Percentiles rank a stretch among this genome's conserved stretches.
Conservation (phyloP, 2,888 invertebrate species). For the Boloria euphrosyne region DNA sequence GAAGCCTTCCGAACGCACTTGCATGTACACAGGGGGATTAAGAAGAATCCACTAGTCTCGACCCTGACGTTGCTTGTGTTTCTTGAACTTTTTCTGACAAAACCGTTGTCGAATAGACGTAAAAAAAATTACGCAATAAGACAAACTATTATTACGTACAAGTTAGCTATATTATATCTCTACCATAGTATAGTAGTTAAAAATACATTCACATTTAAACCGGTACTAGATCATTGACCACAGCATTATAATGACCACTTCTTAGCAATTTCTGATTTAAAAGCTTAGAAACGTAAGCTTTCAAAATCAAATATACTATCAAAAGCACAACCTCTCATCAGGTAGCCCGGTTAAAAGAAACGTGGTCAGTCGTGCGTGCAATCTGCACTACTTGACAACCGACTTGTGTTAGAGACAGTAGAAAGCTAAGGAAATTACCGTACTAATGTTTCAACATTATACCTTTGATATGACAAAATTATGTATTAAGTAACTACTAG, state of each 20-base stretch:
- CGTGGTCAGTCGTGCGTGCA: conserved; percentile 61
- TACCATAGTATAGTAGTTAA: too few relatives aligned
- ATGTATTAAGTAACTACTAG: conserved; percentile 22
- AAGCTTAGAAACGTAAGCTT: neutral
- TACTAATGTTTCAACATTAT: conserved; percentile 32
- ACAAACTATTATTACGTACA: too few relatives aligned
- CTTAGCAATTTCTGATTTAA: neutral
- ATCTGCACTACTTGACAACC: conserved; percentile 52
- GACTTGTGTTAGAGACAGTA: conserved; percentile 39
- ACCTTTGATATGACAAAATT: conserved; percentile 25
- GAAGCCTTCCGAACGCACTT: conserved; percentile 11
- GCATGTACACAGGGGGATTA: conserved; percentile 10
- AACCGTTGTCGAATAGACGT: too few relatives aligned
- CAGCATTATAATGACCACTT: neutral
- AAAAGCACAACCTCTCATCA: conserved; percentile 8
- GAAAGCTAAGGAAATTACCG: conserved; percentile 40
- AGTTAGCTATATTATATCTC: too few relatives aligned
- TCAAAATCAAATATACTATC: neutral
- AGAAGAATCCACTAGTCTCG: neutral
- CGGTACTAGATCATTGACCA: too few relatives aligned
- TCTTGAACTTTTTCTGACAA: neutral
- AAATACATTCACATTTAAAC: too few relatives aligned
- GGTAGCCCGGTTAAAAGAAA: conserved; percentile 31
- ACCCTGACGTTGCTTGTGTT: neutral
- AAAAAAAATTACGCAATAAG: too few relatives aligned